Evolutionary conservation across 2,113 vertebrate species (phyloP), one percentile per base, ranked within the genome.

Genomic region (Hippocampus barbouri): DNA sequence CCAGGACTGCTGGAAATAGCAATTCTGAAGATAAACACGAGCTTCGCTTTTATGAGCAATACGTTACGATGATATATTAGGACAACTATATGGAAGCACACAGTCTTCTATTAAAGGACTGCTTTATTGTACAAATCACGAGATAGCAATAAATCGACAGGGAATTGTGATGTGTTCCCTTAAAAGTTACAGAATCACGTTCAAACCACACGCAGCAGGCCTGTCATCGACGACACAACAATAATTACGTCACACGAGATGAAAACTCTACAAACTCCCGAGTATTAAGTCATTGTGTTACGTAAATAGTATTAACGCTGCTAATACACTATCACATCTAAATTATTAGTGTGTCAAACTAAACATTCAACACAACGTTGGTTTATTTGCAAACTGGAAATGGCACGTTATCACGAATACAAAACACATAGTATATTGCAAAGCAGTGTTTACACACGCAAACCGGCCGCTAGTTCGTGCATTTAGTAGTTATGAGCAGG

Each of bases 361-460:
- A 3, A 61, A 8, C 27, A 8, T 38, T 59, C 25, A 27, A 59
- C 11, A 27, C 23, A 25, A 25, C 5, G 23, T 59, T 18, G 8
- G 15, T 18, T 61, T 30, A 47, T 8, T 14, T 47, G 0, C 25
- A 27, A 43, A 4, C 3, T 43, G 11, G 1, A 40, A 65, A 16
- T 2, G 8, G 30, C 18, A 64, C 38, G 5, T 23, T 34, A 11
- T 41, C 12, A 49, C 66, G 5, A 56, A 4, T 1, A 12, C 3
- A 43, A 43, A 18, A 9, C 30, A 64, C 16, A 1, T 15, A 30
- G 8, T 71, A 18, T 63, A 21, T 66, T 47, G n/a, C 40, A 12
- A 47, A 66, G 9, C 57, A 62, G 8, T 85, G 79, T 90, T 88
- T 86, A 86, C 79, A 83, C 83, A 67, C 45, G 66, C 49, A 71